Evolutionary conservation across 1,140 invertebrate genomes (phyloP).

Genomic region (Atta colombica): DNA sequence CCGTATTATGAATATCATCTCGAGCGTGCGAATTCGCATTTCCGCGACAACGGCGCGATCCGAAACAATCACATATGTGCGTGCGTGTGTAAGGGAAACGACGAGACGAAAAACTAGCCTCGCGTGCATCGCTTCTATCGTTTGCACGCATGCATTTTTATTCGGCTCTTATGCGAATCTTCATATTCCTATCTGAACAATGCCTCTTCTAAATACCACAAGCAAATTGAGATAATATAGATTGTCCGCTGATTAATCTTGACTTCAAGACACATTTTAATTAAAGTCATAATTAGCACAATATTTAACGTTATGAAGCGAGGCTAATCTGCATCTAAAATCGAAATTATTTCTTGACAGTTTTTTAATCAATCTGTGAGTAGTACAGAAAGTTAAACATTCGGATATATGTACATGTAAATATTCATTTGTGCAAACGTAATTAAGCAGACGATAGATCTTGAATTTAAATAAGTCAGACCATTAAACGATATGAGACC

Average conservation of each 20-base stretch:
- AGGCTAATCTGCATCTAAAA: background rate
- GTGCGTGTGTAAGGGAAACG: slow-evolving; percentile 50
- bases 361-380: background rate
- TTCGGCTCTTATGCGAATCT: slow-evolving; percentile 64
- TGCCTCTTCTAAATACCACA: background rate
- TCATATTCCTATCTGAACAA: slow-evolving; percentile 19
- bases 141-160: slow-evolving; percentile 73
- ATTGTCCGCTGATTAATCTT: slow-evolving; percentile 4
- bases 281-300: slow-evolving; percentile 1
- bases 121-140: slow-evolving; percentile 77
- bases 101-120: slow-evolving; percentile 76
- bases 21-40: slow-evolving; percentile 85
- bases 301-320: background rate
- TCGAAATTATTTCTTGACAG: slow-evolving; percentile 26
- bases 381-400: background rate
- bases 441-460: slow-evolving; percentile 9
- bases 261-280: slow-evolving; percentile 25
- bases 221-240: slow-evolving; percentile 7
- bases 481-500: background rate
- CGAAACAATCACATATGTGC: slow-evolving; percentile 40
- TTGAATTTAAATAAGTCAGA: slow-evolving; percentile 27
- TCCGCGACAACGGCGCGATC: slow-evolving; percentile 76
- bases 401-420: background rate
- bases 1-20: slow-evolving; percentile 84
- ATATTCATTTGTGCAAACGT: background rate